Base-by-base conservation (phyloP, 2,888 invertebrate genomes). In the Eilema caniola region DNA sequence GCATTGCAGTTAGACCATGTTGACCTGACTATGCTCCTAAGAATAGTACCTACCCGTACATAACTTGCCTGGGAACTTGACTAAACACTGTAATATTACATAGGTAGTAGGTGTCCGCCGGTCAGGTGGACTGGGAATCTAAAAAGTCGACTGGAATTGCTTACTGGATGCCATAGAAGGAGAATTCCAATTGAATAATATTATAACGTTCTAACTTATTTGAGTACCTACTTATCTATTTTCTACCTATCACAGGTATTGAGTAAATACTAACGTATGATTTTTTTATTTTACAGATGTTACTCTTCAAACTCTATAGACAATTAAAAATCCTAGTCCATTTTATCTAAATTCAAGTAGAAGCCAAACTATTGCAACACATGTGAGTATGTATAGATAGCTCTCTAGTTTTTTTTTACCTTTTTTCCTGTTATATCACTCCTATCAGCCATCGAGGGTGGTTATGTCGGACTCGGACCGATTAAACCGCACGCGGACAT, bases 291-390 rank as follows among this genome's bases (percentile, higher is more conserved):
- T 67, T 56, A 1, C 67, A 67, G 67, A 67, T 62, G 53, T 62
- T 56, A 28, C 33, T 67, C 67, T 62, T 62, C 67, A 16, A 67
- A 62, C 20, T 67, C 67, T 2, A 25, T 62, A 25, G 67, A 67
- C 56, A 62, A 67, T 62, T 62, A 33, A 53, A 67, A 60, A 62
- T 23, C n/a, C n/a, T n/a, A 62, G 24, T 12, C 4, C 53, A 1
- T 4, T n/a, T 4, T n/a, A 56, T 20, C 31, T 11, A 67, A 67
- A 67, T 67, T 61, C 41, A 28, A 3, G 67, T 31, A 7, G 8
- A 28, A 67, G 61, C 53, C 12, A 20, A 57, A 61, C 28, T 7
- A 16, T 41, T 62, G 37, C 24, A 25, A 25, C 41, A 5, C 11
- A 24, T 24, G 62, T 41, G 41, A 62, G 62, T 62, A 62, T 16